Conservation (phyloP, 2,113 vertebrate genomes). For the Gopherus flavomarginatus region DNA sequence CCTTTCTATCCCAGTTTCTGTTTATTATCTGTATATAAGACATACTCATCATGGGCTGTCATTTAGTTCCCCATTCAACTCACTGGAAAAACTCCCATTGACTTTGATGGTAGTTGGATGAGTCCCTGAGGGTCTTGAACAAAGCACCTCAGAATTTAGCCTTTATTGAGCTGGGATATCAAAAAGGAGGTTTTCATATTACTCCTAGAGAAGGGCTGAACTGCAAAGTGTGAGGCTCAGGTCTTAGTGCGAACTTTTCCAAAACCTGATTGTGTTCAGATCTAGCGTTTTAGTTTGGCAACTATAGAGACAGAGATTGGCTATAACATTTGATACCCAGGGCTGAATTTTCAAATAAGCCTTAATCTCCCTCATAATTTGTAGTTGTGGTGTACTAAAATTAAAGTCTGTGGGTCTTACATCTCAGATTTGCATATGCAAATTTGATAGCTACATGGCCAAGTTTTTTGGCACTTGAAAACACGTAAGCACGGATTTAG, state of each 20-base stretch:
- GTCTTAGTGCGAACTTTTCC: neutral
- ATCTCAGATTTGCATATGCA: neutral
- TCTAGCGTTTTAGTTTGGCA: too few relatives aligned
- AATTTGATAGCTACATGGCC: neutral
- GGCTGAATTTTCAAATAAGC: neutral
- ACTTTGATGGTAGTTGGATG: neutral
- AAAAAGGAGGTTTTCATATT: neutral
- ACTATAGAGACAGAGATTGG: too few relatives aligned
- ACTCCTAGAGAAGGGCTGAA: neutral
- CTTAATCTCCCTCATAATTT: neutral
- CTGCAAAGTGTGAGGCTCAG: neutral
- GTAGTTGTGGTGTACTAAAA: neutral
- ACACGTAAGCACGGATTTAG: neutral
- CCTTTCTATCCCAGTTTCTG: neutral
- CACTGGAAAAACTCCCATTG: neutral
- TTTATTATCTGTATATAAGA: neutral
- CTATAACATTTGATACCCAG: neutral
- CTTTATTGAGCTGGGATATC: neutral
- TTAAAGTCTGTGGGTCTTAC: neutral
- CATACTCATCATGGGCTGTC: neutral
- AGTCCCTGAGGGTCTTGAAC: neutral
- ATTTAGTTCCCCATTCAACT: neutral
- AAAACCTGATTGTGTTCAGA: neutral
- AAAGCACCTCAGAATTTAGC: neutral
- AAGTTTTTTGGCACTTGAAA: neutral